Conservation (phyloP, 1,140 invertebrate genomes). For the Diabrotica undecimpunctata region DNA sequence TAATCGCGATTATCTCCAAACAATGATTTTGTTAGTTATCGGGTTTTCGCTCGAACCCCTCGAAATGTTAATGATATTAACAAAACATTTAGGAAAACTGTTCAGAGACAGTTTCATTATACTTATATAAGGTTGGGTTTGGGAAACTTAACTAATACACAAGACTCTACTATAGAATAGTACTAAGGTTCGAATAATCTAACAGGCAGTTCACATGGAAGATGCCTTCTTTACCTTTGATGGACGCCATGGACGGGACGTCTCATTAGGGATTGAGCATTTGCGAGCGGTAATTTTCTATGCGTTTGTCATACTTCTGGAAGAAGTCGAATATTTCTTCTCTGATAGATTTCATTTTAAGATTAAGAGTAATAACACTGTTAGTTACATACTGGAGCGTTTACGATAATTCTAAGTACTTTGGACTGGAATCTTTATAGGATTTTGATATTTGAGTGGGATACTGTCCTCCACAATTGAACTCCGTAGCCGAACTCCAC, state of each 20-base stretch:
- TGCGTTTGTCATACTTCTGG: background rate
- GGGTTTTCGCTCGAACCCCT: no score
- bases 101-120: no score
- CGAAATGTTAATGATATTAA: no score
- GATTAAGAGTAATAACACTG: background rate
- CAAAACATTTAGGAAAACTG: no score
- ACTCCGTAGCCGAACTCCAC: background rate
- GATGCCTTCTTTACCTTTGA: background rate
- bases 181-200: no score
- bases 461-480: background rate
- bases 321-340: background rate
- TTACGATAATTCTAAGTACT: background rate
- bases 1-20: no score
- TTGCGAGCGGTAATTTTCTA: no score
- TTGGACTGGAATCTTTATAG: background rate
- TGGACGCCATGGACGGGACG: background rate
- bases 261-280: background rate
- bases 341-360: background rate
- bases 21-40: no score
- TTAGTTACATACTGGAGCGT: background rate
- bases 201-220: background rate
- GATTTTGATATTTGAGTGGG: background rate
- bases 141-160: no score
- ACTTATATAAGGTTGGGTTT: no score
- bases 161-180: no score